Evolutionary conservation across 1,140 invertebrate species (phyloP), one percentile per base, ranked within the genome.

Genomic region (Sycobia sp.): DNA sequence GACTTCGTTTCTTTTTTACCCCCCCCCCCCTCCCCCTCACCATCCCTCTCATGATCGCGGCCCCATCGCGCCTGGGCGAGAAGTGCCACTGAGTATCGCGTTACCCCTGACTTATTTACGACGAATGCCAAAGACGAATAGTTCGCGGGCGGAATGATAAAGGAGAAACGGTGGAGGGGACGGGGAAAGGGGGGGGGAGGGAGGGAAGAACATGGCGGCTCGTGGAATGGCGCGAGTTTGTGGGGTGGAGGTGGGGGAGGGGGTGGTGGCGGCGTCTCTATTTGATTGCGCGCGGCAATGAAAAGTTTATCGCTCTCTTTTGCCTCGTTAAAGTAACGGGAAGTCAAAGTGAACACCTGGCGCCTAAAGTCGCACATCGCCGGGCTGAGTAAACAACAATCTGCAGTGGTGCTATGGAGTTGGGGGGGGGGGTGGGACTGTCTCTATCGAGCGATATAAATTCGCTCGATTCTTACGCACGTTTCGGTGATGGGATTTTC

Each of bases 91-190:
- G 39, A 59, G 62, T 67, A 68, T 71, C 63, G 60, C 46, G 55
- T 67, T 71, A 67, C 65, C 16, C 44, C 53, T 10, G 44, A 39
- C 58, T 62, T 66, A 62, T 62, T 66, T 62, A 62, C 36, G 59
- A 41, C 53, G 5, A 41, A 34, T 18, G 27, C 46, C 46, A 5
- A 63, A 57, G 46, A 63, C 44, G 18, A 51, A 57, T 43, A 36
- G 54, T 23, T n/a, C n/a, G 34, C 29, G 29, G 29, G 4, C 11
- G 29, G 29, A 11, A 11, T 32, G n/a, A n/a, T n/a, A n/a, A n/a
- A 20, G 13, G 11, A 57, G 47, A 64, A 23, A 55, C 2, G 20
- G 29, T 27, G 3, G 32, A n/a, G 14, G 4, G 44, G 8, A 16
- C 14, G 18, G 51, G 18, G n/a, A 13, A 25, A 32, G 2, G 16